Evolutionary conservation across 2,888 invertebrate species (phyloP), one percentile per base, ranked within the genome.

Genomic region (Ophion ellenae): DNA sequence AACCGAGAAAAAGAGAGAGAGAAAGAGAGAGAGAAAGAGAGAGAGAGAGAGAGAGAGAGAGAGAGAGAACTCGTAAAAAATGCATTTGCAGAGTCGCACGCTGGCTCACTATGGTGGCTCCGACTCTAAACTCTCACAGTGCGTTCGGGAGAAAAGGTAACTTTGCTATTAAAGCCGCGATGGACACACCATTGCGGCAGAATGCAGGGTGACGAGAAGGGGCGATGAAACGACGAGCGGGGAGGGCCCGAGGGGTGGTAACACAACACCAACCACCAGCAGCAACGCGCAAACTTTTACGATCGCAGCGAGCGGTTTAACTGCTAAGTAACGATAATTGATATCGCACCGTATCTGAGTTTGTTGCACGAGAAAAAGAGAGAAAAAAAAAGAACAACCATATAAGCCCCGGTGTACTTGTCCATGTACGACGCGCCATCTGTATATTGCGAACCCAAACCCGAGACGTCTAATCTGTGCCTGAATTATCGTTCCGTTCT

Each of bases 281-380:
- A 71, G 82, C 81, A 80, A 78, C 81, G 47, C 53, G 81, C 75
- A 32, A 73, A 77, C 79, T 87, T 90, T 90, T 90, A 90, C 88
- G 90, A 90, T 86, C 86, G 74, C 82, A 83, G 63, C 76, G 80
- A 87, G 86, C 87, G 89, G 89, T 87, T 90, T 89, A 90, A 89
- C 89, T 88, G 88, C 89, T 90, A 89, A 89, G 88, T 89, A 89
- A 90, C 89, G 88, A 89, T 90, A 90, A 90, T 90, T 90, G 90
- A 90, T 90, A 90, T 90, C 86, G 88, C 86, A 83, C 85, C 86
- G 85, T 88, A 86, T 87, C 85, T 88, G 85, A 85, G 84, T 88
- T 85, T 86, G 86, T 88, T 88, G 88, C 85, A 78, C 66, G 67
- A 80, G 71, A 77, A 76, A 45, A 59, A 83, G 67, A 80, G 63